Evolutionary conservation across 2,797 vertebrate species (phyloP), one percentile per base, ranked within the genome.

Genomic region (Cossypha dichroa): DNA sequence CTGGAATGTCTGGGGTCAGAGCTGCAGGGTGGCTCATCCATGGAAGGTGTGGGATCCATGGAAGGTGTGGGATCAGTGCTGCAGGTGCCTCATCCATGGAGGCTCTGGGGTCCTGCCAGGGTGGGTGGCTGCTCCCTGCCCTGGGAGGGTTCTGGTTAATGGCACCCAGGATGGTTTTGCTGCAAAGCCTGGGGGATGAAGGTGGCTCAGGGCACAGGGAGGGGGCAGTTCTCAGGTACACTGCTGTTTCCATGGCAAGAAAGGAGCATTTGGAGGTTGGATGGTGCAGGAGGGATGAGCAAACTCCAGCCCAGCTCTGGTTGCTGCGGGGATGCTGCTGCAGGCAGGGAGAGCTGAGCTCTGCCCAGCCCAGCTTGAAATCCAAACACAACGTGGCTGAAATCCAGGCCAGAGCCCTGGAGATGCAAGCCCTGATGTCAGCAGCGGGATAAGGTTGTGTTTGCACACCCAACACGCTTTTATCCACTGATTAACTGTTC

Each of bases 91-190:
- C 41, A 21, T 6, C 49, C 54, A 0, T 2, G 80, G 34, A 0
- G 3, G 60, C 1, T 15, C 46, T 21, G 46, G 48, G 58, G 31
- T 13, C 18, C 0, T 13, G 60, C 17, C 4, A 1, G 21, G 45
- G 10, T 22, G 38, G 45, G 28, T 1, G 28, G 36, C 3, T 5
- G 10, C 2, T 33, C 55, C 43, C 52, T 14, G n/a, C 55, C 28
- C 54, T 7, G 26, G 31, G 14, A 10, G 16, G 28, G 18, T 26
- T 66, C 70, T 6, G 15, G 2, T 6, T 15, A 3, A 8, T 1
- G 1, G 10, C 45, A 28, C 23, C 21, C 0, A n/a, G 25, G 5
- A 0, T 9, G 7, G n/a, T 20, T 29, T 9, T 9, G n/a, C 45
- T 7, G 22, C 59, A 51, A 0, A 38, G 12, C n/a, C 56, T 0